Conservation (phyloP, 2,888 invertebrate species). For the Spialia ferax region DNA sequence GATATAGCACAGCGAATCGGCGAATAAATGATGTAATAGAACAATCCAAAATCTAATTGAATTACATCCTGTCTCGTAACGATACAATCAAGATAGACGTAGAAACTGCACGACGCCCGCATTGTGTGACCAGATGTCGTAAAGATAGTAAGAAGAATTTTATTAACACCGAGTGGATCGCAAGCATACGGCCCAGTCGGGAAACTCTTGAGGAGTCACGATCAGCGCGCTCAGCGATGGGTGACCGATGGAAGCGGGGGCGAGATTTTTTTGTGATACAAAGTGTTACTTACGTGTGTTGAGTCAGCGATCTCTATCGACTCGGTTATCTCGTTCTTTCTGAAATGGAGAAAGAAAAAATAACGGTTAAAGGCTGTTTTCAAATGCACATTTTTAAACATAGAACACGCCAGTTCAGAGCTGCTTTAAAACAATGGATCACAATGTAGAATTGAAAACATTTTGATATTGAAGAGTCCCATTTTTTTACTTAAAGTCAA, state of each 20-base stretch:
- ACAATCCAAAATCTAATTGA: not conserved
- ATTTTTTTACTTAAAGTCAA: not conserved
- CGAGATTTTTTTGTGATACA: conserved; percentile 16
- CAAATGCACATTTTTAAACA: conserved; percentile 7
- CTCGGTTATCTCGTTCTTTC: conserved; percentile 63
- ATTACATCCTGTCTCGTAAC: conserved; percentile 10
- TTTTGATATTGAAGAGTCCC: not conserved
- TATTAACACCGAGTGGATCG: conserved; percentile 35
- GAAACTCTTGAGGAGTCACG: conserved; percentile 40
- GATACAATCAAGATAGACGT: conserved; percentile 30
- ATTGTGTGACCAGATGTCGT: conserved; percentile 44
- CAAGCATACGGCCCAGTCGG: conserved; percentile 11
- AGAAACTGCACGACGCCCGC: conserved; percentile 3
- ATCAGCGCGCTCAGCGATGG: conserved; percentile 35
- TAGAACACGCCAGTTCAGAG: not conserved
- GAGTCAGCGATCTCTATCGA: conserved; percentile 56
- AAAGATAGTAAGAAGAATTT: conserved; percentile 44
- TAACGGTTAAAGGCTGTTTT: not conserved
- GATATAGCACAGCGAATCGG: not conserved
- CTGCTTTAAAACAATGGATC: not conserved
- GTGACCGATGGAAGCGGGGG: conserved; percentile 38
- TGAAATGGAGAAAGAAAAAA: conserved; percentile 53
- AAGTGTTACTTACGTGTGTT: conserved; percentile 59
- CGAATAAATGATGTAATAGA: not conserved
- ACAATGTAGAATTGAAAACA: not conserved